Evolutionary conservation across 2,888 invertebrate species (phyloP).

Genomic region (Mamestra brassicae): DNA sequence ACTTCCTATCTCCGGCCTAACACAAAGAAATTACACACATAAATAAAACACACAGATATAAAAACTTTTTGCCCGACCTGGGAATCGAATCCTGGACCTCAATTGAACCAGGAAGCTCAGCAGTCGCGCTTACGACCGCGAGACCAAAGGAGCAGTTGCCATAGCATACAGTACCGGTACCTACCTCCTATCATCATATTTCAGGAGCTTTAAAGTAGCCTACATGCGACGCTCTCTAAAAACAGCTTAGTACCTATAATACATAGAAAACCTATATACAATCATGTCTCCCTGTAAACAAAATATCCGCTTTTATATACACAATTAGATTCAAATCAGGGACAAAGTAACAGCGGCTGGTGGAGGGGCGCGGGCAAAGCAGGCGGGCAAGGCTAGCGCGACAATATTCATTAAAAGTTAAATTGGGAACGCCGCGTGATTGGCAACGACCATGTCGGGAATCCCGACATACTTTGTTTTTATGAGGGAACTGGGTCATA

Average conservation of each 20-base stretch:
- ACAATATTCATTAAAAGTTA: conserved; percentile 67
- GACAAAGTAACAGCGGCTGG: conserved; percentile 29
- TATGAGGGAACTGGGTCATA: conserved; percentile 39
- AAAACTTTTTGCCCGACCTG: no score
- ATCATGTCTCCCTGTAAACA: conserved; percentile 35
- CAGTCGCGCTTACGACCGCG: no score
- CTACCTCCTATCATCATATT: no score
- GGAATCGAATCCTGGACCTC: no score
- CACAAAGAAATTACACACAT: no score
- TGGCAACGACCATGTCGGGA: conserved; percentile 50
- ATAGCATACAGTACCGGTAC: no score
- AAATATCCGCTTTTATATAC: conserved; percentile 49
- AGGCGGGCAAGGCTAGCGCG: conserved; percentile 21
- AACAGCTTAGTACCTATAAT: not conserved
- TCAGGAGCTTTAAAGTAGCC: no score
- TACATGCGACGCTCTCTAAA: not conserved
- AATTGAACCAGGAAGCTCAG: no score
- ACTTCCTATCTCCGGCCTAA: no score
- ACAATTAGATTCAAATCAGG: conserved; percentile 66
- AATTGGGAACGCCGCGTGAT: conserved; percentile 62
- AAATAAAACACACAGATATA: no score
- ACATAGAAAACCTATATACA: conserved; percentile 6
- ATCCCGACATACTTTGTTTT: conserved; percentile 52
- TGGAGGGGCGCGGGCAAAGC: conserved; percentile 4
- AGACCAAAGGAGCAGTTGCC: no score